Evolutionary conservation across 2,888 invertebrate genomes (phyloP), one percentile per base, ranked within the genome.

Genomic region (Sisyra terminalis): DNA sequence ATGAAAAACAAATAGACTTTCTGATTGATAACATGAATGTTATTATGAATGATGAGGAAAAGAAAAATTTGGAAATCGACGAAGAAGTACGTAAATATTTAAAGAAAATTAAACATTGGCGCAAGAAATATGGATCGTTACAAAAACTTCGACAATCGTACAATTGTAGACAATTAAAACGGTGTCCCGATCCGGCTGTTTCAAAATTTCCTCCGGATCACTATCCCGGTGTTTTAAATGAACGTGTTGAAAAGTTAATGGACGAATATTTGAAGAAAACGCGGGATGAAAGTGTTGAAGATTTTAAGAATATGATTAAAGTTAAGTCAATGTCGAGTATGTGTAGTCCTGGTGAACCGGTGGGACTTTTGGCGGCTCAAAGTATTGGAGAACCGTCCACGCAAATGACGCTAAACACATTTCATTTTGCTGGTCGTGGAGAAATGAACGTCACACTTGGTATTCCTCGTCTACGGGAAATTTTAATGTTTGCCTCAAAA

Each of bases 371-470:
- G 48, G 97, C 98, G 10, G 97, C 97, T 2, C 97, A 97, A 68
- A 94, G 94, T 1, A 84, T 99, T 47, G 98, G 98, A 44, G 98
- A 99, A 63, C 98, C 98, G 0, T 97, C 97, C 2, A 99, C 98
- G 45, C 98, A 99, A 71, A 98, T 99, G 98, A 99, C 98, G 54
- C 66, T 99, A 58, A 99, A 99, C 63, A 99, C 98, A 32, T 99
- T 99, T 64, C 98, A 99, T 59, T 98, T 98, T 61, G 98, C 98
- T 53, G 98, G 98, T 57, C 80, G 96, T 65, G 96, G 97, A 69
- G 98, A 98, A 65, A 98, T 98, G 96, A 99, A 99, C 69, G 97
- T 99, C 0, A 98, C 98, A 0, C 71, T 99, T n/a, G 98, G 98
- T 70, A 97, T 98, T 53, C 98, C 98, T 0, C 78, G 98, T 51